Evolutionary conservation across 2,113 vertebrate genomes (phyloP), one percentile per base, ranked within the genome.

Genomic region (Chlamydotis undulata): DNA sequence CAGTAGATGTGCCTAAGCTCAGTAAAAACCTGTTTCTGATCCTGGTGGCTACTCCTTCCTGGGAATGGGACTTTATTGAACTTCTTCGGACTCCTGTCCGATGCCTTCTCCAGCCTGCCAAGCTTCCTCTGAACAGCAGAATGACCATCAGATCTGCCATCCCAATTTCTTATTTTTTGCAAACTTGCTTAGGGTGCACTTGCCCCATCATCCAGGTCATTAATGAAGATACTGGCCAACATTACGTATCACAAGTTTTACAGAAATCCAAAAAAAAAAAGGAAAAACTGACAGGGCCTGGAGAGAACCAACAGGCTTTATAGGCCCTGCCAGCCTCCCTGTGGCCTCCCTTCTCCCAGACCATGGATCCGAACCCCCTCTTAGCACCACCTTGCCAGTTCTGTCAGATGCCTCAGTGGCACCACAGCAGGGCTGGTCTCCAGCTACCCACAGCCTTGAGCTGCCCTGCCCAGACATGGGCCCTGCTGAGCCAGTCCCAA

Each of bases 351-450:
- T 7, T 68, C 6, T 16, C 17, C 5, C 21, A 65, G 35, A 10
- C 33, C 4, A 19, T 4, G 6, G 3, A n/a, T 19, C 5, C 55
- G 26, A 53, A 15, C 1, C 3, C 6, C 7, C 7, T 29, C 24
- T 60, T 8, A 84, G 35, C 23, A 45, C 1, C 7, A 3, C 37
- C 0, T 1, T 35, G 14, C 1, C 0, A 0, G 4, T 49, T 59
- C 37, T 45, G 7, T 28, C 28, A 25, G n/a, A 5, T 41, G 5
- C 4, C 7, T 7, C 28, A 25, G 22, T 22, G 9, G 13, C 4
- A 2, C 19, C 1, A 1, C 39, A 47, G 18, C 19, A 57, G 28
- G 33, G 11, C 26, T 60, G 29, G 15, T 35, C 19, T 70, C 25
- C 29, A 70, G 8, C 33, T 50, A 19, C 14, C 23, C 17, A 24